phyloP scores from a whole-genome alignment of 2,888 invertebrate species.

The Dendrolimus pini region DNA sequence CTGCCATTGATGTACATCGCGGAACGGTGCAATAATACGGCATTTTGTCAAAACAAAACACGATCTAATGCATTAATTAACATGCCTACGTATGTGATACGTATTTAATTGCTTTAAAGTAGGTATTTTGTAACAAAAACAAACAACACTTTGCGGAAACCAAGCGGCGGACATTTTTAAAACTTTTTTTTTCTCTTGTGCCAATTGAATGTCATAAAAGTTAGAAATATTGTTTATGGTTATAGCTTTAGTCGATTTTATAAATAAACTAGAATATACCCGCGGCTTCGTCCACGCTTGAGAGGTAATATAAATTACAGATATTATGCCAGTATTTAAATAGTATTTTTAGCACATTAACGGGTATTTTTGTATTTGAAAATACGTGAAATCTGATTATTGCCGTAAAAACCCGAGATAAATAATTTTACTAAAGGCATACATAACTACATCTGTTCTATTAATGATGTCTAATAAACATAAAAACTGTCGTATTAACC shows the following conservation, averaged over 20 bases:
- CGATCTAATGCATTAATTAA: slow-evolving; percentile 28
- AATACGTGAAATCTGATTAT: too few species aligned
- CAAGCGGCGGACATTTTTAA: slow-evolving; percentile 55
- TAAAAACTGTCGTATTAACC: too few species aligned
- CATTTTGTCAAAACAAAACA: slow-evolving; percentile 47
- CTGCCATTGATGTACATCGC: slow-evolving; percentile 70
- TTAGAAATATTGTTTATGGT: slow-evolving; percentile 19
- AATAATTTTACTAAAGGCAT: too few species aligned
- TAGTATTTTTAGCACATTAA: too few species aligned
- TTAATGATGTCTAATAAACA: too few species aligned
- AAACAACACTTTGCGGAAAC: slow-evolving; percentile 63
- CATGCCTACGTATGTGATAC: slow-evolving; percentile 27
- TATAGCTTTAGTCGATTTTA: slow-evolving; percentile 4
- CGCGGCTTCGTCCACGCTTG: too few species aligned
- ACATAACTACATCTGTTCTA: too few species aligned
- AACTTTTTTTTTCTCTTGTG: slow-evolving; percentile 20
- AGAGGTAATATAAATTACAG: too few species aligned
- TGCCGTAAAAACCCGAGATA: too few species aligned
- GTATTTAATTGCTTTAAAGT: slow-evolving; percentile 2
- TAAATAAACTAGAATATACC: too few species aligned
- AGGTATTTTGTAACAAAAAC: slow-evolving; percentile 39
- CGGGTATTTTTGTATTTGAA: too few species aligned
- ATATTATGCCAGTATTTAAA: too few species aligned
- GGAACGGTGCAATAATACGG: slow-evolving; percentile 73
- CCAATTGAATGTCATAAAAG: slow-evolving; percentile 5